A percentile compares a stretch with the other conserved stretches of the same genome.
Evolutionary conservation across 2,888 invertebrate genomes (phyloP).

Genomic region (Drosophila lacicola): DNA sequence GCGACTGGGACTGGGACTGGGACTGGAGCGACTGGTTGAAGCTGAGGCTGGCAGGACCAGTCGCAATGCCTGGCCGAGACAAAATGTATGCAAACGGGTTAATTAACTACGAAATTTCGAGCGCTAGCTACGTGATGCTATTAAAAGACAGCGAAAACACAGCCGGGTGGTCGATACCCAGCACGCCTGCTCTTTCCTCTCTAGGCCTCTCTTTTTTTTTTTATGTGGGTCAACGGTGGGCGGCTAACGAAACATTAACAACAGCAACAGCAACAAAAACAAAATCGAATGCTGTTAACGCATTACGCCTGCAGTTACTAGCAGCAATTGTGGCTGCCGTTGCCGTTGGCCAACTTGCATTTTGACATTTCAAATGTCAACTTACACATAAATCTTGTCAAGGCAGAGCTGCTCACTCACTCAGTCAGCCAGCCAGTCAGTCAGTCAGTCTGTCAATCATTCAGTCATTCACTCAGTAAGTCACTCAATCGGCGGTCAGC

Average conservation of each 20-base stretch:
- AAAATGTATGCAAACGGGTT: slow-evolving; percentile 82
- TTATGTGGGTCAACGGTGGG: slow-evolving; percentile 71
- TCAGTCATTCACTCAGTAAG: slow-evolving; percentile 43
- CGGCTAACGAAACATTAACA: slow-evolving; percentile 66
- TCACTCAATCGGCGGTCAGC: slow-evolving; percentile 47
- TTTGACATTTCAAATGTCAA: slow-evolving; percentile 79
- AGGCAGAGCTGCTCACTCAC: slow-evolving; percentile 43
- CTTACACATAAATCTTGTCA: slow-evolving; percentile 59
- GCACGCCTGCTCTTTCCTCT: slow-evolving; percentile 2
- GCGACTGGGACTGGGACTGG: not conserved
- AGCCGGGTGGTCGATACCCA: slow-evolving; percentile 64
- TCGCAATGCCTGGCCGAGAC: slow-evolving; percentile 33
- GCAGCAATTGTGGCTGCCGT: slow-evolving; percentile 19
- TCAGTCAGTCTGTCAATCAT: slow-evolving; percentile 19
- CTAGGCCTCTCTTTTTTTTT: slow-evolving; percentile 9
- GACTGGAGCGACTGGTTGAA: slow-evolving; percentile 49
- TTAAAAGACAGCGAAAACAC: slow-evolving; percentile 39
- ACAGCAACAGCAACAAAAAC: slow-evolving; percentile 22
- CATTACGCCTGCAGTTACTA: slow-evolving; percentile 40
- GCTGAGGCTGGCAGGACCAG: slow-evolving; percentile 49
- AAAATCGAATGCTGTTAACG: slow-evolving; percentile 31
- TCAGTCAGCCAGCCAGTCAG: slow-evolving; percentile 35
- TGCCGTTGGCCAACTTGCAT: slow-evolving; percentile 51
- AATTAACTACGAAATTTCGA: slow-evolving; percentile 76
- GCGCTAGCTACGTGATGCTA: slow-evolving; percentile 60